A percentile compares a stretch with the other conserved stretches of the same genome.
These are phyloP conservation scores for Bufo bufo DNA, from an alignment of 2,113 vertebrate genomes.

Conservation along the genomic window DNA sequence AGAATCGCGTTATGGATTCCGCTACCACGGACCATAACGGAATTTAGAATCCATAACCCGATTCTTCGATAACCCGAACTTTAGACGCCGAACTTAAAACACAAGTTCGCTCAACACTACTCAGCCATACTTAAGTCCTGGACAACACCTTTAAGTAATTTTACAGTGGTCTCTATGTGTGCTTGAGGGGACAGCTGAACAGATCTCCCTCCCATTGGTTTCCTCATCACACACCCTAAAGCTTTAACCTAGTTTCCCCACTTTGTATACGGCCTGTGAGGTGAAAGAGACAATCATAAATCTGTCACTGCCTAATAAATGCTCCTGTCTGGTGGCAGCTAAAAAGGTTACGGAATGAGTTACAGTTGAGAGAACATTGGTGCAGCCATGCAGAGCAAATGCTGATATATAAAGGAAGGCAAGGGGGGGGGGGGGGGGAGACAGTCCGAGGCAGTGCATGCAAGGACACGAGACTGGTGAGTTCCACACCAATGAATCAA, in stretches of 20 bases:
- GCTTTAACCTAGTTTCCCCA: not conserved
- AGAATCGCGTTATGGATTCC: too few relatives aligned
- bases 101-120: too few relatives aligned
- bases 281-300: not conserved
- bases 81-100: too few relatives aligned
- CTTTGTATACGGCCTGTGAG: not conserved
- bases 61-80: too few relatives aligned
- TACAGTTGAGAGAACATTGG: not conserved
- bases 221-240: too few relatives aligned
- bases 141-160: too few relatives aligned
- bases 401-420: not conserved
- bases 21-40: too few relatives aligned
- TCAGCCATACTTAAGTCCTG: too few relatives aligned
- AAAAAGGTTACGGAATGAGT: conserved; percentile 16
- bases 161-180: too few relatives aligned
- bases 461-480: conserved; percentile 10
- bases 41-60: too few relatives aligned
- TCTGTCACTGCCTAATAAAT: not conserved
- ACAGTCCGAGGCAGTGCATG: not conserved
- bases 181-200: too few relatives aligned
- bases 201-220: too few relatives aligned
- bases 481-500: conserved; percentile 23
- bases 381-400: conserved; percentile 7
- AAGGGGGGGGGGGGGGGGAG: not conserved
- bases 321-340: not conserved